A percentile compares a stretch with the other conserved stretches of the same genome.
phyloP scores from a whole-genome alignment of 1,140 invertebrate genomes.

The Lineus longissimus region DNA sequence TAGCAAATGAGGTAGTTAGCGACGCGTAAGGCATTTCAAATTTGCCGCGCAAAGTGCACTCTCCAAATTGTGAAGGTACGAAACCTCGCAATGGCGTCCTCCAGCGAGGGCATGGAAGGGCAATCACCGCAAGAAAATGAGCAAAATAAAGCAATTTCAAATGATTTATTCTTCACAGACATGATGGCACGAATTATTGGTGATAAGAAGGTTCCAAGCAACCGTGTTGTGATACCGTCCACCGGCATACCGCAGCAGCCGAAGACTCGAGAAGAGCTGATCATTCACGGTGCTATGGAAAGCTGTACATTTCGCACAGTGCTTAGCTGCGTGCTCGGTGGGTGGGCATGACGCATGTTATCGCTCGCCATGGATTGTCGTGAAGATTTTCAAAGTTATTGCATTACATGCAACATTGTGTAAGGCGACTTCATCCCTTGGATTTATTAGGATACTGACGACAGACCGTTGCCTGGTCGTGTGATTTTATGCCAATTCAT shows the following conservation, averaged over 20 bases:
- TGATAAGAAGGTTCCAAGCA: background rate
- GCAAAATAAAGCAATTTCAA: too few relatives aligned
- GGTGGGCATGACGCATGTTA: slow-evolving; percentile 31
- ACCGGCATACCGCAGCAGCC: slow-evolving; percentile 11
- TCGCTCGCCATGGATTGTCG: background rate
- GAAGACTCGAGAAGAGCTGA: slow-evolving; percentile 39
- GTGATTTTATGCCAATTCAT: too few relatives aligned
- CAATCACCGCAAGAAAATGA: too few relatives aligned
- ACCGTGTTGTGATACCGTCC: background rate
- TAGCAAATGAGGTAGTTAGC: too few relatives aligned
- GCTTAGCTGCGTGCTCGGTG: slow-evolving; percentile 86
- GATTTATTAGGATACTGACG: slow-evolving; percentile 5
- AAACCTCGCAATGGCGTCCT: too few relatives aligned
- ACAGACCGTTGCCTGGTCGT: too few relatives aligned
- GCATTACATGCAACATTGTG: background rate
- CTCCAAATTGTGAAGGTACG: too few relatives aligned
- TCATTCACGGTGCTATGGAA: slow-evolving; percentile 77
- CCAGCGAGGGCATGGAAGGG: too few relatives aligned
- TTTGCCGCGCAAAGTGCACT: too few relatives aligned
- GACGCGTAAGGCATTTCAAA: too few relatives aligned
- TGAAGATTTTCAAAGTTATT: background rate
- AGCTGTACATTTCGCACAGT: slow-evolving; percentile 88
- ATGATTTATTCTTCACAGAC: too few relatives aligned
- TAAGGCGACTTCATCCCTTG: background rate
- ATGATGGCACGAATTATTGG: background rate